Conservation (phyloP, 2,797 vertebrate genomes). For the Momotus momota region DNA sequence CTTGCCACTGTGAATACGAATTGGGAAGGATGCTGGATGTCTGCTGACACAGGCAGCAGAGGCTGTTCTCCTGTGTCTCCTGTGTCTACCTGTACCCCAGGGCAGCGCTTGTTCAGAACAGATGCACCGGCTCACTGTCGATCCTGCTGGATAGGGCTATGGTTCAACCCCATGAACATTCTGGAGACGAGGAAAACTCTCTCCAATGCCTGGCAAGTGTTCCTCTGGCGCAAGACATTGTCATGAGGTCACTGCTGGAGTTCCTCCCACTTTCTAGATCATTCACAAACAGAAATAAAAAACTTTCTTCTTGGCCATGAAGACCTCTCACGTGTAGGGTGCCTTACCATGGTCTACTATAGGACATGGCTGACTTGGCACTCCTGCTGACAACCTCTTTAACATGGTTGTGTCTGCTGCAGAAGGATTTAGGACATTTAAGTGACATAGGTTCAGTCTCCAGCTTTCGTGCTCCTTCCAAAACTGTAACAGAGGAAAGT, state of each 20-base stretch:
- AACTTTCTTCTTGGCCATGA: neutral
- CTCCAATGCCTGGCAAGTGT: neutral
- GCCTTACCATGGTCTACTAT: accelerated
- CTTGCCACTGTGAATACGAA: neutral
- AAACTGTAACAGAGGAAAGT: neutral
- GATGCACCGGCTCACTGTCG: neutral
- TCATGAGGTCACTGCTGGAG: conserved; percentile 53
- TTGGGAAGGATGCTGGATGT: neutral
- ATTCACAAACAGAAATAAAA: neutral
- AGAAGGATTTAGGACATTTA: neutral
- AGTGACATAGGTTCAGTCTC: neutral
- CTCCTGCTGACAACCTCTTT: neutral
- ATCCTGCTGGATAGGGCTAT: neutral
- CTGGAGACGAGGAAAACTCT: neutral
- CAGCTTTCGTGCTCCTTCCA: neutral
- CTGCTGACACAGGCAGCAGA: neutral
- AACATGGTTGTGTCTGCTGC: accelerated
- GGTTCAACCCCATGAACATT: neutral
- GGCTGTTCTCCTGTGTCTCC: neutral
- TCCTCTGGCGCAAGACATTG: neutral
- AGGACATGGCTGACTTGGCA: accelerated
- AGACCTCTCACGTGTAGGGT: neutral
- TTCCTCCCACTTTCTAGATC: neutral
- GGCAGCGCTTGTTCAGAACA: neutral
- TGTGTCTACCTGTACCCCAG: accelerated